Conservation (phyloP, 2,797 vertebrate genomes). For the Myiotriccus ornatus region DNA sequence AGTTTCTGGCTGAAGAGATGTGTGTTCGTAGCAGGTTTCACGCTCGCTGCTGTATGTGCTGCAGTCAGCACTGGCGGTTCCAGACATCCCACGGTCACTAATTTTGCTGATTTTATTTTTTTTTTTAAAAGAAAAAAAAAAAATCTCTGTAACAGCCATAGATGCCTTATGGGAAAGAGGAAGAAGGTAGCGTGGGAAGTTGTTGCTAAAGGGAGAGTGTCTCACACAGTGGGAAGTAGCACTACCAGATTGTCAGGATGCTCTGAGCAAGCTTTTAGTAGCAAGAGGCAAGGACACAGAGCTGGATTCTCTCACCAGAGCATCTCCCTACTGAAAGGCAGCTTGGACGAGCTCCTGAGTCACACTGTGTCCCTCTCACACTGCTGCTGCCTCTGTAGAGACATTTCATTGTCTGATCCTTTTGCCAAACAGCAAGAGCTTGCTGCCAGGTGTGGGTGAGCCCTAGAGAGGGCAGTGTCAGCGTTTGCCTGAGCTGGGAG, state of each 20-base stretch:
- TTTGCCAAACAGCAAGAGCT: neutral
- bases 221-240: neutral
- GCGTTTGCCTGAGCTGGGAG: neutral
- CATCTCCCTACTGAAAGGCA: neutral
- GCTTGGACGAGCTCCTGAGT: neutral
- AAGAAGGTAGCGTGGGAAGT: conserved; percentile 25
- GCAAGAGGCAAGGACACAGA: neutral
- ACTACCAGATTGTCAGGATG: neutral
- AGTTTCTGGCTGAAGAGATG: neutral
- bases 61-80: neutral
- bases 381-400: neutral
- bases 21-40: neutral
- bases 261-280: neutral
- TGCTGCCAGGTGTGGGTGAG: neutral
- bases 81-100: neutral
- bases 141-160: neutral
- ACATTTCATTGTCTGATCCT: neutral
- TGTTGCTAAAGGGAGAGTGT: neutral
- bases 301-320: neutral
- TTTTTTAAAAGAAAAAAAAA: no score
- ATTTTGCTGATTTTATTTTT: conserved; percentile 11
- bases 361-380: neutral
- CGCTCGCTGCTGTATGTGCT: neutral
- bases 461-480: neutral
- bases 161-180: conserved; percentile 6